A percentile compares a stretch with the other conserved stretches of the same genome.
These are phyloP conservation scores for Calameuta filiformis DNA, from an alignment of 2,888 invertebrate species.

Conservation along the genomic window DNA sequence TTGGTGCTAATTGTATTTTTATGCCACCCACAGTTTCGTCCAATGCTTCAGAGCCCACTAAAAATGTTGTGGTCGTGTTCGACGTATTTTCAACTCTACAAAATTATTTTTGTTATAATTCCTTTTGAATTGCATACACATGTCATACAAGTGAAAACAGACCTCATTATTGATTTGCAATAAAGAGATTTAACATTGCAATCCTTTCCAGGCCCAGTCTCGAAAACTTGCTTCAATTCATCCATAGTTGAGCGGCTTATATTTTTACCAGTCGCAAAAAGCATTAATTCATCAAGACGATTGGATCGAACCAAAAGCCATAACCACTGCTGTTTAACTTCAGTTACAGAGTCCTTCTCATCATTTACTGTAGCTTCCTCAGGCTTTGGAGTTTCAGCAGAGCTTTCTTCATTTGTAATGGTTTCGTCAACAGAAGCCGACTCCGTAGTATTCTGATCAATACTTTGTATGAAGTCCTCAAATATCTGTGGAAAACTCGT, in stretches of 20 bases:
- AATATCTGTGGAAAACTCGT: slow-evolving; percentile 49
- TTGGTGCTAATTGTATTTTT: slow-evolving; percentile 60
- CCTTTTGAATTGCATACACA: background rate
- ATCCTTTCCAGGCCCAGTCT: slow-evolving; percentile 56
- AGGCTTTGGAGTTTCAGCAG: slow-evolving; percentile 10
- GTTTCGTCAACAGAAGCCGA: slow-evolving; percentile 17
- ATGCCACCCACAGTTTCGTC: slow-evolving; percentile 57
- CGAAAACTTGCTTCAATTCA: slow-evolving; percentile 54
- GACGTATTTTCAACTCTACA: slow-evolving; percentile 25
- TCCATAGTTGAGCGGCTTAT: slow-evolving; percentile 54
- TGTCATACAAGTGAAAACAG: slow-evolving; percentile 23
- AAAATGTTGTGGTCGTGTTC: slow-evolving; percentile 56
- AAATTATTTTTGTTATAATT: background rate
- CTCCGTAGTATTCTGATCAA: slow-evolving; percentile 28
- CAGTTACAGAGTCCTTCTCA: slow-evolving; percentile 22
- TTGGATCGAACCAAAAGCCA: slow-evolving; percentile 59
- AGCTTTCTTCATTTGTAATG: slow-evolving; percentile 22
- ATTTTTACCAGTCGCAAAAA: slow-evolving; percentile 60
- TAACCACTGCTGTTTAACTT: slow-evolving; percentile 49
- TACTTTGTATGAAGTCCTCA: slow-evolving; percentile 58
- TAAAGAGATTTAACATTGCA: slow-evolving; percentile 63
- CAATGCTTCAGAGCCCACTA: slow-evolving; percentile 59
- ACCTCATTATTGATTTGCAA: slow-evolving; percentile 60
- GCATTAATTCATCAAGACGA: slow-evolving; percentile 58
- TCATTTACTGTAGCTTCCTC: slow-evolving; percentile 23